Evolutionary conservation across 2,113 vertebrate genomes (phyloP), one percentile per base, ranked within the genome.

Genomic region (Panthera uncia): DNA sequence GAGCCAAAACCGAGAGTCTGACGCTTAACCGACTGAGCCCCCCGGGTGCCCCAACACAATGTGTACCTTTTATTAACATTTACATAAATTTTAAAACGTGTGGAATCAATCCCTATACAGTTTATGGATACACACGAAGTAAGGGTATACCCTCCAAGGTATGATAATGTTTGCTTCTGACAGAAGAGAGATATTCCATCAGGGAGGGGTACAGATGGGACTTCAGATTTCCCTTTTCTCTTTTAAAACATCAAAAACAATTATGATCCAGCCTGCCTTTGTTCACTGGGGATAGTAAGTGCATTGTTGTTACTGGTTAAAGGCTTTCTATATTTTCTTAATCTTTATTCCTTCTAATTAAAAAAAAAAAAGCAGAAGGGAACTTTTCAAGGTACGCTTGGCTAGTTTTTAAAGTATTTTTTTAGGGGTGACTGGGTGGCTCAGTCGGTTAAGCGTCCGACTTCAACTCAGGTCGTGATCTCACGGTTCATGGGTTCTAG

Each of bases 321-420:
- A 71, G 68, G 27, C 48, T 83, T 25, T 95, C 31, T 61, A 7
- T 55, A 19, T 55, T 94, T 80, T 71, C n/a, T 89, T 80, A 71
- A 81, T 52, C 31, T 92, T 89, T 84, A 33, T 68, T 79, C 36
- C 76, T 92, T 78, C 48, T 45, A 29, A 89, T 55, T 73, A 76
- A 8, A 73, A 63, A 25, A 57, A 52, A 48, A 19, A 41, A 19
- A 50, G 5, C 15, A 55, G 27, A 94, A 74, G 31, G 19, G 57
- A 48, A 31, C 7, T 36, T 94, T 74, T 68, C 25, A 79, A 87
- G 83, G 50, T 29, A 11, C 3, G 27, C 45, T 68, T 92, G 33
- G 7, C 12, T 92, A 45, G 45, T 80, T 83, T 66, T 41, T 19
- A 95, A 93, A 38, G 25, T n/a, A 11, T 41, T 92, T 86, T 97